These are phyloP conservation scores for Epizoanthus fatuus DNA, from an alignment of 92 coral and sea anemone genomes.

Conservation along the genomic window DNA sequence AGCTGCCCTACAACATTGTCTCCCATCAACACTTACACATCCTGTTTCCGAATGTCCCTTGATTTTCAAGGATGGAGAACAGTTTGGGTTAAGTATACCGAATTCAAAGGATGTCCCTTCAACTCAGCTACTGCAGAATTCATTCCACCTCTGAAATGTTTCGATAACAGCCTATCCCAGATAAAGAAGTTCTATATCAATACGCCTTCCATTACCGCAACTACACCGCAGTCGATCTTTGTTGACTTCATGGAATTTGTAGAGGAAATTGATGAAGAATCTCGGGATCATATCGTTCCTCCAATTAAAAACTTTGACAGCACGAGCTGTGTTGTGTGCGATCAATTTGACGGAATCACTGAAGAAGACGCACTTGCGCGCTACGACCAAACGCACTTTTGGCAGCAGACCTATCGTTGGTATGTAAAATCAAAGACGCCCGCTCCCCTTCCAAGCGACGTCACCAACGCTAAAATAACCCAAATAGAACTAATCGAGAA, in stretches of 20 bases:
- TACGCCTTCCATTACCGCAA: neutral
- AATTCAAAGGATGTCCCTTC: neutral
- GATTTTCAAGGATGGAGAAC: neutral
- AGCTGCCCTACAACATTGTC: no score
- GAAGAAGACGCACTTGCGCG: no score
- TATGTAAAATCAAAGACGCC: neutral
- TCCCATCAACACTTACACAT: no score
- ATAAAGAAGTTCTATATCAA: neutral
- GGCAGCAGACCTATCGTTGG: slow-evolving; percentile 1
- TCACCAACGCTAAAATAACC: neutral
- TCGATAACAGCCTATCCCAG: neutral
- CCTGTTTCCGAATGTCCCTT: neutral
- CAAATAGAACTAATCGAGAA: slow-evolving; percentile 3
- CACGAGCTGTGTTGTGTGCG: neutral
- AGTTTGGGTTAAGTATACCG: neutral
- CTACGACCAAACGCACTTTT: neutral
- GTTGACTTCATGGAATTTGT: neutral
- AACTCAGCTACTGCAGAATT: neutral
- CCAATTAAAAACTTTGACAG: neutral
- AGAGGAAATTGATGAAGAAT: neutral
- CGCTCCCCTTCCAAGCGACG: neutral
- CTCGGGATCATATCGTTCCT: neutral
- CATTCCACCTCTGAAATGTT: neutral
- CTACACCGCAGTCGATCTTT: neutral
- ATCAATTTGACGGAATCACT: neutral